phyloP scores from a whole-genome alignment of 2,797 vertebrate genomes.

The Sus cebifrons region DNA sequence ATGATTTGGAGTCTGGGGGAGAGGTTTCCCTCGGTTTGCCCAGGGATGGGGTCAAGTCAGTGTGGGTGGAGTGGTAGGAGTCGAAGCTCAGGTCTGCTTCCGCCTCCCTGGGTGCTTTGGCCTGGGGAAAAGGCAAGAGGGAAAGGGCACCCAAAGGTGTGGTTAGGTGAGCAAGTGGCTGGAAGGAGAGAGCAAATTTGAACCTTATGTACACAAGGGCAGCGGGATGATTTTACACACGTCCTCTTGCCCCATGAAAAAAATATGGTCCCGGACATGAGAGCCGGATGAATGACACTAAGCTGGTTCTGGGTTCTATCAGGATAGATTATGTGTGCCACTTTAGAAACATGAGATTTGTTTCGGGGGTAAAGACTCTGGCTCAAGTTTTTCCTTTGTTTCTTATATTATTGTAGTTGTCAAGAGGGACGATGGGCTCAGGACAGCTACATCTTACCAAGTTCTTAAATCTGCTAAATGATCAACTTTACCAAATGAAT shows the following conservation, averaged over 20 bases:
- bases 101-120: conserved; percentile 87
- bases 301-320: not conserved
- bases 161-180: not conserved
- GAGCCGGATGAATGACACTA: not conserved
- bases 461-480: conserved; percentile 25
- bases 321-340: not conserved
- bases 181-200: not conserved
- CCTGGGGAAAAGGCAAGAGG: conserved; percentile 84
- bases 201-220: not conserved
- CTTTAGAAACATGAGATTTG: not conserved
- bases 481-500: conserved; percentile 52
- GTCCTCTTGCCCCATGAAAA: not conserved
- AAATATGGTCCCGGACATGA: not conserved
- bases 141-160: not conserved
- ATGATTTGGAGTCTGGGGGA: conserved; percentile 81
- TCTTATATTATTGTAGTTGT: not conserved
- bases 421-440: not conserved
- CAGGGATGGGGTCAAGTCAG: conserved; percentile 90
- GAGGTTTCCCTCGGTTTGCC: conserved; percentile 83
- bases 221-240: fast-evolving
- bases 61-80: conserved; percentile 93
- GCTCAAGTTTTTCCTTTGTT: conserved; percentile 30
- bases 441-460: not conserved
- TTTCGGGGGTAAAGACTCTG: conserved; percentile 11
- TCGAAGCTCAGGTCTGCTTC: conserved; percentile 90